phyloP scores from a whole-genome alignment of 2,888 invertebrate species.

The Agrypnus murinus region DNA sequence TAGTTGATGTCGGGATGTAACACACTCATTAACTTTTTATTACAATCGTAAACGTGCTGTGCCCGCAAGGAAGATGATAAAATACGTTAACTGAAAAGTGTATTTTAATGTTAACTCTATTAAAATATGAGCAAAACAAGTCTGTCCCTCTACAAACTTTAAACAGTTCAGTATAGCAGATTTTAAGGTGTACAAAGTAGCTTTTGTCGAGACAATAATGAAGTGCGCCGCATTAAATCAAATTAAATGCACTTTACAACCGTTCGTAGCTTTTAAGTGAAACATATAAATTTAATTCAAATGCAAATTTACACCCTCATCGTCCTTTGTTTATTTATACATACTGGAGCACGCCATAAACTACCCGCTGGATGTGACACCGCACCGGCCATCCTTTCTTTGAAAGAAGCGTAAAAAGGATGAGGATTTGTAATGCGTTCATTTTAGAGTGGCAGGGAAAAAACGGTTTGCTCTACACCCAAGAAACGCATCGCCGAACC shows the following conservation, averaged over 20 bases:
- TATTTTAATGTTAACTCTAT: no score
- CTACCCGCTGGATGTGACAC: constrained; percentile 39
- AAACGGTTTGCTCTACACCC: constrained; percentile 23
- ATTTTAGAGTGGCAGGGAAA: constrained; percentile 42
- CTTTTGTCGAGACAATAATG: not conserved
- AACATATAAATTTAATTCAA: constrained; percentile 45
- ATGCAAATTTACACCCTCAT: constrained; percentile 45
- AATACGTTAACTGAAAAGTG: no score
- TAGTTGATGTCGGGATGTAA: not conserved
- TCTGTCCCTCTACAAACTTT: no score
- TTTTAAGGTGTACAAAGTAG: constrained; percentile 1
- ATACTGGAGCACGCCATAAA: constrained; percentile 44
- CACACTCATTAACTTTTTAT: no score
- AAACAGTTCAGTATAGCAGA: not conserved
- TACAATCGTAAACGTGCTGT: not conserved
- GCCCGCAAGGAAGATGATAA: no score
- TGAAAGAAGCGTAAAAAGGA: constrained; percentile 23
- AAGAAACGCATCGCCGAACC: constrained; percentile 27
- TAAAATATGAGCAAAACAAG: no score
- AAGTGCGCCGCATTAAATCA: constrained; percentile 19
- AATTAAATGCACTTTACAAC: constrained; percentile 20
- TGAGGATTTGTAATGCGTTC: constrained; percentile 46
- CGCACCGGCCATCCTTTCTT: constrained; percentile 32
- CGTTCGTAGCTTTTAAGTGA: constrained; percentile 24
- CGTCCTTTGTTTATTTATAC: constrained; percentile 49